Percentiles rank a stretch among this genome's conserved stretches.
phyloP scores from a whole-genome alignment of 2,113 vertebrate species.

The Passer domesticus region DNA sequence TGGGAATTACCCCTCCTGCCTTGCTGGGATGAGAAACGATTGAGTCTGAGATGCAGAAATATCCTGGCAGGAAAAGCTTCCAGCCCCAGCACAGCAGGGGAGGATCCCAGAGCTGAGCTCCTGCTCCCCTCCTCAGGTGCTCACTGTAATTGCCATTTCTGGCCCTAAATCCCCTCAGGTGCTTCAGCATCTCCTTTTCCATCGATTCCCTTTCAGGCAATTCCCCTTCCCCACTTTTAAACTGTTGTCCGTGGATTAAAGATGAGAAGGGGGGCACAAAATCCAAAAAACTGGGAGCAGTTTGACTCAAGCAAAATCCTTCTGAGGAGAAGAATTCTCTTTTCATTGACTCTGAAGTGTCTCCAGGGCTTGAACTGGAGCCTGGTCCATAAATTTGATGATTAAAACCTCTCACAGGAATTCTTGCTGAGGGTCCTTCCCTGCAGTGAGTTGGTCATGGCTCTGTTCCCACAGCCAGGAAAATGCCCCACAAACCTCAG shows the following conservation, averaged over 20 bases:
- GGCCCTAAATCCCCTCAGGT: not conserved
- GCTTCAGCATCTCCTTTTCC: not conserved
- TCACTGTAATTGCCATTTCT: not conserved
- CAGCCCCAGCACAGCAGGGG: too few species aligned
- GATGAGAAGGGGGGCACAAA: not conserved
- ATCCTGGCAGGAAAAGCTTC: not conserved
- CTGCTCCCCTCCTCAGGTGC: not conserved
- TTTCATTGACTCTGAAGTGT: not conserved
- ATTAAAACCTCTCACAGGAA: not conserved
- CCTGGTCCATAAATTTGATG: not conserved
- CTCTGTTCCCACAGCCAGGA: not conserved
- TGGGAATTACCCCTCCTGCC: not conserved
- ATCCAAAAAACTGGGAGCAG: fast-evolving
- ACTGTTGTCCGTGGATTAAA: not conserved
- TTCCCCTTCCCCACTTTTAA: not conserved
- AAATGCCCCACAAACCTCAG: not conserved
- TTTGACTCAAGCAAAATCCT: not conserved
- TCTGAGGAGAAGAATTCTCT: not conserved
- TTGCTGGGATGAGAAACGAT: not conserved
- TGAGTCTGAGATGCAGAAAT: not conserved
- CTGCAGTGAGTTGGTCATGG: not conserved
- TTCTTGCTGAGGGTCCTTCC: not conserved
- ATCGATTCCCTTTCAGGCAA: not conserved
- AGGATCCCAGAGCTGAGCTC: not conserved
- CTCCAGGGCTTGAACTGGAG: not conserved